phyloP scores from a whole-genome alignment of 2,113 vertebrate species.

The Chaetodon trifascialis region DNA sequence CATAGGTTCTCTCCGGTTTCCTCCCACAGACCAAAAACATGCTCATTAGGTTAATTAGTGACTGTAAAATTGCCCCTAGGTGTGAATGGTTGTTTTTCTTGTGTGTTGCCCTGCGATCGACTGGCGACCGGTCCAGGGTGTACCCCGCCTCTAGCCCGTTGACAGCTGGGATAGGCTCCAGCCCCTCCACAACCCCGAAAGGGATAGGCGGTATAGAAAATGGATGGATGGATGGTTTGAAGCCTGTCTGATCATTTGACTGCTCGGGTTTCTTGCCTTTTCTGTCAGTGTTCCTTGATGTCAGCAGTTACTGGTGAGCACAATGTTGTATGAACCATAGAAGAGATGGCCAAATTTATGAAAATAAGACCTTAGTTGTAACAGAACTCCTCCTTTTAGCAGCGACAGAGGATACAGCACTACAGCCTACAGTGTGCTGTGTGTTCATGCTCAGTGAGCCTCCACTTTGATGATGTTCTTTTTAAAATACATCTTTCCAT shows the following conservation, averaged over 20 bases:
- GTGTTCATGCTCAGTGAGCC: neutral
- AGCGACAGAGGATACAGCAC: neutral
- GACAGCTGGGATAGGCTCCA: too few relatives aligned
- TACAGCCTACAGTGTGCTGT: neutral
- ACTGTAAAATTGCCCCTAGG: too few relatives aligned
- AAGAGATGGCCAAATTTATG: neutral
- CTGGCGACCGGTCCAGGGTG: too few relatives aligned
- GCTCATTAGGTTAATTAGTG: too few relatives aligned
- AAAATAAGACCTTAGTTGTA: neutral
- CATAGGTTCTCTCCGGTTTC: too few relatives aligned
- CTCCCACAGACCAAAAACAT: too few relatives aligned
- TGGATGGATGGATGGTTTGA: neutral
- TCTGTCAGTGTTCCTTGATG: neutral
- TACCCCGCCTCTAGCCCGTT: too few relatives aligned
- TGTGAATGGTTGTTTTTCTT: too few relatives aligned
- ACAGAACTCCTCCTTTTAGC: neutral
- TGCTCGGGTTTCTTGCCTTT: neutral
- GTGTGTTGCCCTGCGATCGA: too few relatives aligned
- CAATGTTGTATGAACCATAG: neutral
- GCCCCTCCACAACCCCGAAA: too few relatives aligned
- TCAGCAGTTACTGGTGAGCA: neutral
- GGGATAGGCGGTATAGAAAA: too few relatives aligned
- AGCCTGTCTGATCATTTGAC: neutral
- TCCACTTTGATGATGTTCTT: slow-evolving; percentile 24
- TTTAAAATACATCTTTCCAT: slow-evolving; percentile 43